Conservation (phyloP, 2,797 vertebrate genomes). For the Crocidura indochinensis region DNA sequence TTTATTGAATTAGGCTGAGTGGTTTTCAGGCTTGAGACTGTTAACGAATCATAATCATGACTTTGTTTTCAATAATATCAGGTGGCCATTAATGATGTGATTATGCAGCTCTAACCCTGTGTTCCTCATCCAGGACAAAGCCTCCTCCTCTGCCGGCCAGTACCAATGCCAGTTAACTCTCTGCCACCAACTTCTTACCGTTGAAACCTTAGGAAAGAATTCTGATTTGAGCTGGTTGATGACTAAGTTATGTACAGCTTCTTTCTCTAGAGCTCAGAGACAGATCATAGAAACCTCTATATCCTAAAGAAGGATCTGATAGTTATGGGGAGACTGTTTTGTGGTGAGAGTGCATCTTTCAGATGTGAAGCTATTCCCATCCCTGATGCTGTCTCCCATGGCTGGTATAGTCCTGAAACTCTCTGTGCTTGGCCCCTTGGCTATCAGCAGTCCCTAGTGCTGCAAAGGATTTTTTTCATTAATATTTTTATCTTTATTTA, state of each 20-base stretch:
- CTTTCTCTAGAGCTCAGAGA: slow-evolving; percentile 43
- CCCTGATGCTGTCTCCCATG: no score
- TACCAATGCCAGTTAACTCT: neutral
- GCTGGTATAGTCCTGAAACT: no score
- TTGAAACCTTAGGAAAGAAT: neutral
- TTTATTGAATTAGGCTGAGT: slow-evolving; percentile 86
- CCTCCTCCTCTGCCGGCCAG: neutral
- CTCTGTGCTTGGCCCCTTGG: no score
- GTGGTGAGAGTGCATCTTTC: no score
- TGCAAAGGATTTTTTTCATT: no score
- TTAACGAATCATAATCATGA: slow-evolving; percentile 78
- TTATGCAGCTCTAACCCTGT: slow-evolving; percentile 17
- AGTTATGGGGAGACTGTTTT: no score
- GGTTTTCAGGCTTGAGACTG: slow-evolving; percentile 81
- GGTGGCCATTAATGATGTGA: slow-evolving; percentile 74
- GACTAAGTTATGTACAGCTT: neutral
- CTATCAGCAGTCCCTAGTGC: no score
- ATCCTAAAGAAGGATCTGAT: neutral
- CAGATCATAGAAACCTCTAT: neutral
- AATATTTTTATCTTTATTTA: no score
- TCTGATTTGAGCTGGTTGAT: neutral
- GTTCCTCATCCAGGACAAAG: slow-evolving; percentile 36
- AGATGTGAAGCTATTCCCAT: no score
- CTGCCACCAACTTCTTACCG: neutral
- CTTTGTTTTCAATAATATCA: slow-evolving; percentile 71